Evolutionary conservation across 2,113 vertebrate species (phyloP).

Genomic region (Myiagra hebetior): DNA sequence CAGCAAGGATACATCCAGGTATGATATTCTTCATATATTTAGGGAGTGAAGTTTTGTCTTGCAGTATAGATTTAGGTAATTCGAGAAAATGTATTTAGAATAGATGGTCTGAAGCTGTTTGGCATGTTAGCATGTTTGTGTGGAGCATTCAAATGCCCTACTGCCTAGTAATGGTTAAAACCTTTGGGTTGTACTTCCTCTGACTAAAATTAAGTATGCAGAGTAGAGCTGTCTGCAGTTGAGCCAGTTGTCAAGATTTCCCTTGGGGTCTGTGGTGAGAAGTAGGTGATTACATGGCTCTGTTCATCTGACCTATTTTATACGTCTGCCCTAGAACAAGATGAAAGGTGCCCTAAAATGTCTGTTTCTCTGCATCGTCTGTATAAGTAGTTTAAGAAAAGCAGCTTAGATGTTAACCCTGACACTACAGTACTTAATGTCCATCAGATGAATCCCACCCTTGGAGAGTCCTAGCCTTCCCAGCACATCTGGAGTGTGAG

Average conservation of each 20-base stretch:
- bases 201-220: neutral
- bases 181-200: neutral
- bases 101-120: neutral
- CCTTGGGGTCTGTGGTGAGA: slow-evolving; percentile 2
- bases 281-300: neutral
- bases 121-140: neutral
- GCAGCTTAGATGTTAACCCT: neutral
- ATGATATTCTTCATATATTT: slow-evolving; percentile 40
- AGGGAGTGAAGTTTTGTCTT: neutral
- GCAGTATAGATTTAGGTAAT: neutral
- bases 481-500: neutral
- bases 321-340: neutral
- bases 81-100: neutral
- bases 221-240: neutral
- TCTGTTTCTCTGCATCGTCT: neutral
- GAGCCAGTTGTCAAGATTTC: neutral
- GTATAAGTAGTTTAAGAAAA: neutral
- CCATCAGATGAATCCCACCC: neutral
- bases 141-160: neutral
- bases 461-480: neutral
- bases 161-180: neutral
- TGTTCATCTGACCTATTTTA: slow-evolving; percentile 38
- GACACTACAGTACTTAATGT: neutral
- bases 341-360: neutral
- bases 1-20: slow-evolving; percentile 99